Conservation (phyloP, 2,113 vertebrate genomes). For the Cisticola juncidis region DNA sequence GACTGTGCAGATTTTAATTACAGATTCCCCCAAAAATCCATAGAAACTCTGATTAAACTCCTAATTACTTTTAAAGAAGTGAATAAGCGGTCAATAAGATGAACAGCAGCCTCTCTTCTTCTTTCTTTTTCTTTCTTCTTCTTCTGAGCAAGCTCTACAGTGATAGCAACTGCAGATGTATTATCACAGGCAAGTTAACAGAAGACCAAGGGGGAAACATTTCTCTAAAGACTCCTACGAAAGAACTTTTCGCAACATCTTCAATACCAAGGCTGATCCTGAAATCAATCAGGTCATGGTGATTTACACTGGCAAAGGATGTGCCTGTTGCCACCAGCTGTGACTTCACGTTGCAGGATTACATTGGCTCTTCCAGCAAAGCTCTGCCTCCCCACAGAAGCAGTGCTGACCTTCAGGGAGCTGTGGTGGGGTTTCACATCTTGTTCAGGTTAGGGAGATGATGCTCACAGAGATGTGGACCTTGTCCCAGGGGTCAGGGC, state of each 20-base stretch:
- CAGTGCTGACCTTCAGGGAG: not conserved
- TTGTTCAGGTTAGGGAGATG: not conserved
- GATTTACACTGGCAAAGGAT: not conserved
- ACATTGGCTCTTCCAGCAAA: not conserved
- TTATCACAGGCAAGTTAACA: constrained; percentile 20
- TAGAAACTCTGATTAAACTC: constrained; percentile 70
- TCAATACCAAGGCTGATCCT: not conserved
- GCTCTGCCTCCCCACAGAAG: not conserved
- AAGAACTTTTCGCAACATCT: not conserved
- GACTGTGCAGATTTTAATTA: constrained; percentile 72
- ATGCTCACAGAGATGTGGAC: not conserved
- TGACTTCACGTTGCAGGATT: not conserved
- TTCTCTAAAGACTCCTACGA: not conserved
- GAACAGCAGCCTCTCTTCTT: constrained; percentile 42
- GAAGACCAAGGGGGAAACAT: not conserved
- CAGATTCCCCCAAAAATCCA: constrained; percentile 71
- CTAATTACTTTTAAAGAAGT: constrained; percentile 72
- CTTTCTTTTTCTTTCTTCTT: not conserved
- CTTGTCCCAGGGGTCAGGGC: not conserved
- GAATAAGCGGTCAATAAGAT: constrained; percentile 67
- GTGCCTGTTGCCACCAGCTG: not conserved
- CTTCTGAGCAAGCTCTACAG: not conserved
- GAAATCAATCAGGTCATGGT: not conserved
- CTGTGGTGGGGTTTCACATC: not conserved
- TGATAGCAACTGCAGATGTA: constrained; percentile 6